phyloP scores from a whole-genome alignment of 2,113 vertebrate genomes.

The Orientallactaga bullata region DNA sequence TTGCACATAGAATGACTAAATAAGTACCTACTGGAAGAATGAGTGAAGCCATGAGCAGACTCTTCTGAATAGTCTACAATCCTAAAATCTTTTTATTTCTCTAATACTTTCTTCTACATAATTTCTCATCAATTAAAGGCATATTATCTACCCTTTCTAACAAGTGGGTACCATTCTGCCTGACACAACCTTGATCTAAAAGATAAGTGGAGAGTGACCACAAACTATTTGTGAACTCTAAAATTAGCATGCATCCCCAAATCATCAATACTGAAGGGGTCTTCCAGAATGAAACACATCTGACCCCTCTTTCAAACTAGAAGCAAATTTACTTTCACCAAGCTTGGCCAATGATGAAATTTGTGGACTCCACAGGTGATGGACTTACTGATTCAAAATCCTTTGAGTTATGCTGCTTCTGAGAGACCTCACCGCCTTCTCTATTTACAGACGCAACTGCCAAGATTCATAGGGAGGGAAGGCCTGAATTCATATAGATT shows the following conservation, averaged over 20 bases:
- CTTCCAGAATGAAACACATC: not conserved
- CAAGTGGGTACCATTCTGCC: not conserved
- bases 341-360: not conserved
- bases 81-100: not conserved
- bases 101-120: not conserved
- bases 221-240: not conserved
- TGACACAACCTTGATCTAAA: not conserved
- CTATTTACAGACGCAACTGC: not conserved
- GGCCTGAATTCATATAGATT: not conserved
- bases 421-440: not conserved
- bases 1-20: not conserved
- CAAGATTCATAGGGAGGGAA: not conserved
- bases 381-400: not conserved
- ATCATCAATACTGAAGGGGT: not conserved
- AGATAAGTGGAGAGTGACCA: not conserved
- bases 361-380: not conserved
- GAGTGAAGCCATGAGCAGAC: not conserved
- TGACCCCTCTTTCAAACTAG: not conserved
- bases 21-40: constrained; percentile 20
- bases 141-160: not conserved
- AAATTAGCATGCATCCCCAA: rapidly evolving
- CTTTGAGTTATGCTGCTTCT: not conserved
- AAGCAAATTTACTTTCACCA: not conserved
- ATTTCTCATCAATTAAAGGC: not conserved
- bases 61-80: not conserved